Conservation (phyloP, 2,797 vertebrate genomes). For the Phataginus tetradactyla region DNA sequence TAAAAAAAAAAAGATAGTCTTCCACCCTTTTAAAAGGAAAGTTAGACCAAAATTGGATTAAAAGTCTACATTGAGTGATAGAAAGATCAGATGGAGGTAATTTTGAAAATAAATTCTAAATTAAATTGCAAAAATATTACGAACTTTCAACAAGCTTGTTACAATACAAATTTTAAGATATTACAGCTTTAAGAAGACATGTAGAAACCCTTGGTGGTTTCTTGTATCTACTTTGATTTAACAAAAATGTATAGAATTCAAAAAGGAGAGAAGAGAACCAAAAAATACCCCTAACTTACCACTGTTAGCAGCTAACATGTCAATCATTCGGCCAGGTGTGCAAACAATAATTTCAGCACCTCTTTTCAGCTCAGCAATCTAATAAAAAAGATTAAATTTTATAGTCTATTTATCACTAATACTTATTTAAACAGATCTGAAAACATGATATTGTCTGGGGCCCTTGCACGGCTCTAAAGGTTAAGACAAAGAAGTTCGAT, state of each 20-base stretch:
- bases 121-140: not conserved
- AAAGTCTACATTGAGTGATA: not conserved
- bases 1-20: not conserved
- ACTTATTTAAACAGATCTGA: conserved; percentile 27
- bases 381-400: conserved; percentile 71
- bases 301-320: conserved; percentile 99
- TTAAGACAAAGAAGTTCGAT: not conserved
- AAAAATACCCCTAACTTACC: conserved; percentile 90
- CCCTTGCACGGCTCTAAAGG: not conserved
- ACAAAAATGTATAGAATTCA: conserved; percentile 76
- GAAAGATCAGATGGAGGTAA: not conserved
- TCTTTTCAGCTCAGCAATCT: conserved; percentile 99
- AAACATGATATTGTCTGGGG: not conserved
- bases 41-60: not conserved
- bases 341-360: conserved; percentile 99
- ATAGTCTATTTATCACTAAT: not conserved
- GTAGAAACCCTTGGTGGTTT: conserved; percentile 81
- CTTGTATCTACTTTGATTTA: conserved; percentile 81
- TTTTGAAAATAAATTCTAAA: conserved; percentile 7
- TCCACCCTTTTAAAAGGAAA: conserved; percentile 29
- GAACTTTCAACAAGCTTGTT: conserved; percentile 41
- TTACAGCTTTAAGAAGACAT: conserved; percentile 88
- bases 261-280: conserved; percentile 57
- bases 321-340: conserved; percentile 99
- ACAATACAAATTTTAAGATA: conserved; percentile 76